phyloP scores from a whole-genome alignment of 2,888 invertebrate genomes.

The Linyphia triangularis region DNA sequence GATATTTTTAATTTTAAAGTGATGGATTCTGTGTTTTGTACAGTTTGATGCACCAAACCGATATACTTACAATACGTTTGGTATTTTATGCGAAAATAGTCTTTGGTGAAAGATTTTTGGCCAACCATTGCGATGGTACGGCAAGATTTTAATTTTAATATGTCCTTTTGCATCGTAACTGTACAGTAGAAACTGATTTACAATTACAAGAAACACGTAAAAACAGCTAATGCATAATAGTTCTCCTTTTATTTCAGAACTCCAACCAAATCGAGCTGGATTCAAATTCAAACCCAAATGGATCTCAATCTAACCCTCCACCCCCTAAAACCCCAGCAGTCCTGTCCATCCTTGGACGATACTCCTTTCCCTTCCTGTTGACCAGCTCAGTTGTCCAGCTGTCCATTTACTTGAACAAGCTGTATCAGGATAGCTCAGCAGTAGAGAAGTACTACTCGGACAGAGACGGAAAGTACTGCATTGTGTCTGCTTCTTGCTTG shows the following conservation, averaged over 20 bases:
- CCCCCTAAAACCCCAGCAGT: background rate
- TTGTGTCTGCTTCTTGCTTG: constrained; percentile 66
- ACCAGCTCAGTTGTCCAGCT: constrained; percentile 68
- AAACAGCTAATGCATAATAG: too few species aligned
- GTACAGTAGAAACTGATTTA: too few species aligned
- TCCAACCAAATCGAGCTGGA: background rate
- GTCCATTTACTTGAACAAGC: constrained; percentile 76
- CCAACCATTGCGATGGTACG: too few species aligned
- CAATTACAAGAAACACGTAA: too few species aligned
- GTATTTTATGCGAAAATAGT: too few species aligned
- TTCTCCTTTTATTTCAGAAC: constrained; percentile 5
- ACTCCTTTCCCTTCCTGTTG: constrained; percentile 74
- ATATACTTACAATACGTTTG: too few species aligned
- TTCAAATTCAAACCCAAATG: background rate
- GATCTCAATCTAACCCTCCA: background rate
- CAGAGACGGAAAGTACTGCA: constrained; percentile 65
- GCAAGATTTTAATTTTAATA: too few species aligned
- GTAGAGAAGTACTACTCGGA: constrained; percentile 71
- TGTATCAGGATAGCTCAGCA: constrained; percentile 76
- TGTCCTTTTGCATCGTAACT: too few species aligned
- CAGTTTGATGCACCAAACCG: too few species aligned
- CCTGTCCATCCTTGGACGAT: constrained; percentile 47
- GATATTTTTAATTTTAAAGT: too few species aligned
- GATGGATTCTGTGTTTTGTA: too few species aligned
- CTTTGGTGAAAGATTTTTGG: too few species aligned